These are phyloP conservation scores for Stegostoma tigrinum DNA, from an alignment of 2,113 vertebrate species.

Conservation along the genomic window DNA sequence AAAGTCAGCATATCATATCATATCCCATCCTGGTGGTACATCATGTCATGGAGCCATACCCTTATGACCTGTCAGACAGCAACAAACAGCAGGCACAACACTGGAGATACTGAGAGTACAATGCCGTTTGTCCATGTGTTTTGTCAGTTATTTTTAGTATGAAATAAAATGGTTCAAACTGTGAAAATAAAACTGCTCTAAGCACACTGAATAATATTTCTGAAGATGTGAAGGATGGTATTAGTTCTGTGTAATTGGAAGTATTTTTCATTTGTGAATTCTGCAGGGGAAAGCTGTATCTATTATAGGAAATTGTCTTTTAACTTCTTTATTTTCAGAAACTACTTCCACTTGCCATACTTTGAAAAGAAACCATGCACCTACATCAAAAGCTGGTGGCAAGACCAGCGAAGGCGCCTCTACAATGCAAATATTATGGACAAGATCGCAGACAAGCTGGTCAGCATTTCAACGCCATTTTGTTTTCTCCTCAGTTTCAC, in stretches of 20 bases:
- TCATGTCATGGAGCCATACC: background rate
- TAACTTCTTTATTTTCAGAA: conserved; percentile 59
- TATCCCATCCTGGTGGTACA: too few species aligned
- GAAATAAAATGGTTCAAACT: background rate
- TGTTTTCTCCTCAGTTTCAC: background rate
- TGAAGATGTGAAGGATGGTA: background rate
- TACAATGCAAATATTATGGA: conserved; percentile 93
- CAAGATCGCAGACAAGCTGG: conserved; percentile 86
- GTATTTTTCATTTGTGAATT: background rate
- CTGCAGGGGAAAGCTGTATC: background rate
- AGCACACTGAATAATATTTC: background rate
- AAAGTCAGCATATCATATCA: too few species aligned
- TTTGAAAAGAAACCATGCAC: conserved; percentile 92
- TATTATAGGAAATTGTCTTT: background rate
- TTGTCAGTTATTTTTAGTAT: background rate
- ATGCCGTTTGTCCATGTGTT: background rate
- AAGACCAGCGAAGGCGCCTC: conserved; percentile 83
- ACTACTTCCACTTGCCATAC: conserved; percentile 91
- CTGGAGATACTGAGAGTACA: background rate
- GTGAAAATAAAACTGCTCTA: background rate
- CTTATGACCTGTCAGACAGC: background rate
- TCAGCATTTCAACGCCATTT: conserved; percentile 46
- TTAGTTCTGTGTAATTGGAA: background rate
- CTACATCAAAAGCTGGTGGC: conserved; percentile 95
- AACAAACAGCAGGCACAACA: background rate